Evolutionary conservation across 1,140 invertebrate species (phyloP).

Genomic region (Diachasmimorpha longicaudata): DNA sequence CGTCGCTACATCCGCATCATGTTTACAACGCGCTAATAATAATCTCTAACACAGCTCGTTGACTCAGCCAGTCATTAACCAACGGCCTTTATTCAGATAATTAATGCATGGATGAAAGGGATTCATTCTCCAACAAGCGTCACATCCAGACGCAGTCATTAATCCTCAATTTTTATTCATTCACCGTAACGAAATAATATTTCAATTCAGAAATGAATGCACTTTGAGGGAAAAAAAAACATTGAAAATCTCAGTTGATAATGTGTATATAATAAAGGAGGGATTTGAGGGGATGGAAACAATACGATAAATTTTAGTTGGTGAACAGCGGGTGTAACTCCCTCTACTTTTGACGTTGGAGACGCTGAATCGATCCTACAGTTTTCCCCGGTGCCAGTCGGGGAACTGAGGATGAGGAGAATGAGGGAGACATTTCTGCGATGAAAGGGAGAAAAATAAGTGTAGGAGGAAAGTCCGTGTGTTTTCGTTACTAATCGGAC

Average conservation of each 20-base stretch:
- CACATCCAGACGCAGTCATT: background rate
- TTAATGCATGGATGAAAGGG: conserved; percentile 10
- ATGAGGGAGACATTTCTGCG: background rate
- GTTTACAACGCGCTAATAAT: conserved; percentile 18
- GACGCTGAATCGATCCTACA: conserved; percentile 10
- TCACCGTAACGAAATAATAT: background rate
- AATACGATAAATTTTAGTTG: background rate
- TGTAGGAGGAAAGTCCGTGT: conserved; percentile 13
- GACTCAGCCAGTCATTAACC: conserved; percentile 12
- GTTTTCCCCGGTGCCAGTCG: background rate
- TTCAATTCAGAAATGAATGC: background rate
- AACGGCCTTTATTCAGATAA: conserved; percentile 5
- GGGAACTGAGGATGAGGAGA: background rate
- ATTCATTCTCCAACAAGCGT: conserved; percentile 5
- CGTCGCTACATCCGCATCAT: background rate
- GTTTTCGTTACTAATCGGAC: conserved; percentile 30
- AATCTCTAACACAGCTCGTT: conserved; percentile 21
- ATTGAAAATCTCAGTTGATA: background rate
- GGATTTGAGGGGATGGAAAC: conserved; percentile 4
- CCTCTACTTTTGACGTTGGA: background rate
- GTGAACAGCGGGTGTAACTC: background rate
- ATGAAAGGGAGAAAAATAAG: background rate
- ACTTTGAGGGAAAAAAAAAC: background rate
- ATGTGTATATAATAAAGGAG: background rate
- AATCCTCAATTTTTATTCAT: background rate